Base-by-base conservation (phyloP, 2,797 vertebrate genomes). In the Molossus alvarezi region DNA sequence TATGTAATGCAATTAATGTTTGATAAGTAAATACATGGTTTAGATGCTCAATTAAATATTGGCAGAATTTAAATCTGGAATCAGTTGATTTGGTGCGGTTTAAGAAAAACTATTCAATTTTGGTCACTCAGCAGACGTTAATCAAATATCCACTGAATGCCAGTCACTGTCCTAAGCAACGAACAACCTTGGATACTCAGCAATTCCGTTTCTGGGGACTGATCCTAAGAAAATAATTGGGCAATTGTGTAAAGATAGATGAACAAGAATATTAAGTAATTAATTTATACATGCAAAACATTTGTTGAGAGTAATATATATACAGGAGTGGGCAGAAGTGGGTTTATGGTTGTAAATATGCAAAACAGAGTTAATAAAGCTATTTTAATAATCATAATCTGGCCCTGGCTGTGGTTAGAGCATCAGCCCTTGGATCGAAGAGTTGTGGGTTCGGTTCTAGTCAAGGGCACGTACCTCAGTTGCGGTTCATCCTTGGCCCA, bases 91-190 rank as follows among this genome's bases (percentile, higher is more conserved):
- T 89, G 33, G 48, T 92, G 23, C n/a, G 75, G 21, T 84, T 96
- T 27, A 76, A 92, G 73, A 89, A 85, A 92, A 89, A 80, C 89
- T 81, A 96, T 25, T 94, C 64, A 82, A 75, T 95, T 94, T 93
- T 15, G 89, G 41, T 87, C 82, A 29, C 45, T 87, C 6, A 73
- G 64, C 58, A 94, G 71, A 84, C 84, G 79, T 89, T 90, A 90
- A 62, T 79, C 12, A 90, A 94, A 60, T 82, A 80, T 75, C 73
- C 62, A 6, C 33, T 83, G 0, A 76, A 65, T 81, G 48, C 11
- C 64, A 85, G n/a, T 85, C 92, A 84, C 20, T 88, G 23, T 18
- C 48, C 20, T 88, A 94, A 90, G 86, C 82, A 77, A 18, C 57
- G 41, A 86, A 75, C 71, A 86, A 84, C 21, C 11, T 79, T 90